These are phyloP conservation scores for Argyrosomus japonicus DNA, from an alignment of 2,113 vertebrate species.

Conservation along the genomic window DNA sequence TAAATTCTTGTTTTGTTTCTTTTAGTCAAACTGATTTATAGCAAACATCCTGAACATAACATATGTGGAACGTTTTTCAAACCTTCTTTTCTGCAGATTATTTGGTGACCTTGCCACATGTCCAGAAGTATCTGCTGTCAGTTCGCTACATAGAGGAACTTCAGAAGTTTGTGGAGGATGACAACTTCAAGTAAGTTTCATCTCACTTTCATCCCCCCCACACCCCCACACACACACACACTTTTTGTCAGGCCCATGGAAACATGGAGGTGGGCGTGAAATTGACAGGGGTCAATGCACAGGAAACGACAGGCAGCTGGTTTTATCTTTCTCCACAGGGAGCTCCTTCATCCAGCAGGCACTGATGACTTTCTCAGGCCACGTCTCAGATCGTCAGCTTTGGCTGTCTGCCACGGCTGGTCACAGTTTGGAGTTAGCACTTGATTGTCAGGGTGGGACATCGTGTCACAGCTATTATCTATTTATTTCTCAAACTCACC, in stretches of 20 bases:
- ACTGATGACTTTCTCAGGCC: constrained; percentile 38
- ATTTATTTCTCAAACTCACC: not conserved
- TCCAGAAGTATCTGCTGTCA: constrained; percentile 96
- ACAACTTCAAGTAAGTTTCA: constrained; percentile 94
- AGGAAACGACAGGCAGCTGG: constrained; percentile 25
- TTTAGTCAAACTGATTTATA: not conserved
- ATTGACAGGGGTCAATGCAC: not conserved
- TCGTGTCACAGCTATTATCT: not conserved
- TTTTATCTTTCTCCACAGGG: constrained; percentile 30
- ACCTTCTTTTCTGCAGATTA: constrained; percentile 82
- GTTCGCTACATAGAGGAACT: constrained; percentile 97
- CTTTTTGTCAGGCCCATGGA: not conserved
- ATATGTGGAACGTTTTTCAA: not conserved
- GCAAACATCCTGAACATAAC: too few species aligned
- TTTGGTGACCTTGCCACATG: constrained; percentile 90
- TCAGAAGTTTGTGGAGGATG: constrained; percentile 97
- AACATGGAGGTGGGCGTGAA: constrained; percentile 9
- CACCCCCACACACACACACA: too few species aligned
- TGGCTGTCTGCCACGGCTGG: not conserved
- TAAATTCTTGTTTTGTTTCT: not conserved
- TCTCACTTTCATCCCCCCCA: too few species aligned
- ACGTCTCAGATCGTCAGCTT: not conserved
- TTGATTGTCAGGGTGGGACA: not conserved
- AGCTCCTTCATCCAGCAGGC: constrained; percentile 18
- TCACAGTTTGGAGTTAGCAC: not conserved